Base-by-base conservation (phyloP, 2,888 invertebrate genomes). In the Abrostola tripartita region DNA sequence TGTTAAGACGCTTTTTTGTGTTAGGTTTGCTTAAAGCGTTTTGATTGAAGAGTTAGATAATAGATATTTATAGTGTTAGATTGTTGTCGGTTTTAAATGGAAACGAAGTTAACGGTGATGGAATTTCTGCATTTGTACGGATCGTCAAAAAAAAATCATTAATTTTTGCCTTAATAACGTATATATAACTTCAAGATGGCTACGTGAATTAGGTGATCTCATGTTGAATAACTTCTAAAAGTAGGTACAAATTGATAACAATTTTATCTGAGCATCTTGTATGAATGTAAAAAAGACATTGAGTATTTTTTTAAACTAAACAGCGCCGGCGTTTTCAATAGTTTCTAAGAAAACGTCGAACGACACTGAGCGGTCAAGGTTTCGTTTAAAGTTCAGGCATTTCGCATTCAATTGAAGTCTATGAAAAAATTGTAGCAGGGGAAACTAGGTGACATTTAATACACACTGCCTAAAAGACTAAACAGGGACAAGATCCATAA, bases 1-100 rank as follows among this genome's bases (percentile, higher is more conserved):
- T 88, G 81, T 73, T 84, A 86, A 87, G 49, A 51, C 38, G 54
- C 36, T 5, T 55, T 69, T 73, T 76, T 76, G 65, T 76, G 65
- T 61, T 62, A 61, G 56, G 57, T 72, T 68, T 24, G 42, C 59
- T 66, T 36, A 65, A 63, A 66, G 47, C 55, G 58, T 68, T 78
- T 66, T 67, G 66, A 57, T 70, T 68, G 60, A 42, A 52, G 49
- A 57, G 65, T 51, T 73, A 55, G 64, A 52, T 68, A 61, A 71
- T 68, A 73, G 69, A 69, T 68, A 71, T 71, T 52, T 50, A 51
- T 61, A 55, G 51, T 56, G 37, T 54, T 58, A 57, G 41, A 51
- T 11, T 14, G 38, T 8, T 44, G n/a, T 61, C 11, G 12, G 51
- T 64, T 74, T 68, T 64, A 47, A 41, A 51, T 14, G n/a, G n/a